Base-by-base conservation (phyloP, 2,113 vertebrate genomes). In the Felis catus region DNA sequence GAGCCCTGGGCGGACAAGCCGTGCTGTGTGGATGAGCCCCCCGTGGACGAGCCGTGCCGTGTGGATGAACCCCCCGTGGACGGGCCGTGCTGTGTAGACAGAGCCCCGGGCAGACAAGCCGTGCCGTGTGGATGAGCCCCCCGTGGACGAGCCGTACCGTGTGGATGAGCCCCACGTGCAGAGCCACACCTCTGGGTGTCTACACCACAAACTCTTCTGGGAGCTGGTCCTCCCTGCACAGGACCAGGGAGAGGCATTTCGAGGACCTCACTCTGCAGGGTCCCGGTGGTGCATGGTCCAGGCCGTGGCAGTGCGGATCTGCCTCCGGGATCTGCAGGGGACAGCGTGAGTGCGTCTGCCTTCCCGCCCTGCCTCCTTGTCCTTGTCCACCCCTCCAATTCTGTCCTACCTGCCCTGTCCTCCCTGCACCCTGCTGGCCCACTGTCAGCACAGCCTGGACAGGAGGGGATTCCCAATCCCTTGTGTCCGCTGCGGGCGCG, bases 131-230 rank as follows among this genome's bases (percentile, higher is more conserved):
- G 29, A 68, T 29, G 55, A 61, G 31, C 13, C n/a, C 36, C 23
- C 1, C 2, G 55, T 53, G 21, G 58, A 7, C 4, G 4, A 15
- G 58, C 58, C 21, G 2, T 23, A 7, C n/a, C 6, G 6, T 0
- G 7, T 29, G 55, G 55, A 21, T 12, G 19, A n/a, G 33, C 15
- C 51, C 18, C 41, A 29, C 27, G 41, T 8, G 14, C 73, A 29
- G 39, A 29, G 39, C 13, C 73, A 12, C 25, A 13, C 15, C 39
- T 45, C 39, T 7, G 19, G 29, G 19, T 1, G 1, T 11, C 91
- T 98, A 99, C 71, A 99, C 98, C 93, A 99, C 99, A 95, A 99
- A 99, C 97, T 99, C 99, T 97, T 99, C 99, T 0, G 98, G 98
- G 58, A 98, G 97, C 85, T 98, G 98, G 70, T 99, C 99, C 76